These are phyloP conservation scores for Ctenosaura bakeri DNA, from an alignment of 2,797 vertebrate genomes.

Conservation along the genomic window DNA sequence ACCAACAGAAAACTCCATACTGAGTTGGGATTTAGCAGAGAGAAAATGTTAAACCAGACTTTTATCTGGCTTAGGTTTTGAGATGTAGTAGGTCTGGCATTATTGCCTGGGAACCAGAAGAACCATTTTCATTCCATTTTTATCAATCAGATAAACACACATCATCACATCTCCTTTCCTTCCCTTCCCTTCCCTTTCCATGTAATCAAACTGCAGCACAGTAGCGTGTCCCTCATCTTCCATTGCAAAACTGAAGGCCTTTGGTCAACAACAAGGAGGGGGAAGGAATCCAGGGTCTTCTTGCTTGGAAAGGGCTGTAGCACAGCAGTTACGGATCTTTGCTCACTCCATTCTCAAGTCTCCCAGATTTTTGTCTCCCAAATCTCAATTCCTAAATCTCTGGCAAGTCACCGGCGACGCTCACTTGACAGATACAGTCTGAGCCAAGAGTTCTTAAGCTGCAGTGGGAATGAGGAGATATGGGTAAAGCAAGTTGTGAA, in stretches of 20 bases:
- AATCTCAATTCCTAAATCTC: no score
- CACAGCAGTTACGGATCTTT: not conserved
- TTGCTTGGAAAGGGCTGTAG: not conserved
- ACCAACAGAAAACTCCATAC: not conserved
- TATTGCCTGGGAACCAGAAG: not conserved
- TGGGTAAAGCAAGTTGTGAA: not conserved
- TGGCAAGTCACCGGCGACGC: no score
- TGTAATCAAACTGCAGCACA: not conserved
- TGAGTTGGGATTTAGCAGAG: not conserved
- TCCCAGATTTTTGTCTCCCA: no score
- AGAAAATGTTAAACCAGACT: not conserved
- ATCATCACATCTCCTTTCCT: no score
- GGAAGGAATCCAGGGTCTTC: not conserved
- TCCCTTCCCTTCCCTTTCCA: no score
- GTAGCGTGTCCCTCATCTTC: not conserved
- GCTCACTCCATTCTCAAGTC: no score
- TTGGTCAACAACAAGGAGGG: not conserved
- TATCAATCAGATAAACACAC: not conserved
- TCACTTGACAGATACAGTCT: no score
- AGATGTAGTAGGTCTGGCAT: not conserved
- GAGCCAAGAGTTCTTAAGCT: not conserved
- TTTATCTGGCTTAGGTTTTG: not conserved
- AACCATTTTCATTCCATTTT: slow-evolving; percentile 2
- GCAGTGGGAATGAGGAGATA: not conserved
- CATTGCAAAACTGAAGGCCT: not conserved